These are phyloP conservation scores for Dorcus hopei DNA, from an alignment of 2,888 invertebrate species.

Conservation along the genomic window DNA sequence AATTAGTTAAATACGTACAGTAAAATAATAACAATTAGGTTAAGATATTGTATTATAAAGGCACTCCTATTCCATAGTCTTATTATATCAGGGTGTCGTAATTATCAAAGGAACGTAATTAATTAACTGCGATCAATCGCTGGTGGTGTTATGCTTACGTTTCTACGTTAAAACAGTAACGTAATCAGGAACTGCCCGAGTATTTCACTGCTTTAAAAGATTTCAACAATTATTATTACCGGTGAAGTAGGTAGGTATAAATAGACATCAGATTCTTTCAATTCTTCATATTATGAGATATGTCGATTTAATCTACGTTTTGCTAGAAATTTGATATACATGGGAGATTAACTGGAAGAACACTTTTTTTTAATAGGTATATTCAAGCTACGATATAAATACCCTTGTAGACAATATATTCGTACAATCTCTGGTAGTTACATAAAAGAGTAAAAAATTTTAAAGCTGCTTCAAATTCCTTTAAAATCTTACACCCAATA, in stretches of 20 bases:
- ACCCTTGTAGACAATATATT: too few species aligned
- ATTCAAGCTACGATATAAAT: not conserved
- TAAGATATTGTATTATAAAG: constrained; percentile 40
- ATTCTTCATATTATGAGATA: not conserved
- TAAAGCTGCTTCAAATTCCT: too few species aligned
- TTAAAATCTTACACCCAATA: too few species aligned
- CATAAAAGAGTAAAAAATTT: too few species aligned
- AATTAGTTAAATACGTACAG: constrained; percentile 11
- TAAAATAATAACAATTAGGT: constrained; percentile 30
- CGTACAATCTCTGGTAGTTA: not conserved
- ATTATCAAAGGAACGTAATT: constrained; percentile 28
- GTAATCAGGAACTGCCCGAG: too few species aligned
- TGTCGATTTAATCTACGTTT: not conserved
- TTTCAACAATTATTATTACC: too few species aligned
- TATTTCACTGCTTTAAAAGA: too few species aligned
- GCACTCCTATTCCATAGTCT: constrained; percentile 45
- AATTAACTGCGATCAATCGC: not conserved
- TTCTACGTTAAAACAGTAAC: not conserved
- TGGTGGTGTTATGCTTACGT: not conserved
- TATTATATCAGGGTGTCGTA: constrained; percentile 22
- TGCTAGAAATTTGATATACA: not conserved
- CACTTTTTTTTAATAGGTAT: not conserved
- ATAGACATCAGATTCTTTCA: not conserved
- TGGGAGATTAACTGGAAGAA: too few species aligned
- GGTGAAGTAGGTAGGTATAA: too few species aligned